Evolutionary conservation across 2,797 vertebrate species (phyloP).

Genomic region (Danionella dracula): DNA sequence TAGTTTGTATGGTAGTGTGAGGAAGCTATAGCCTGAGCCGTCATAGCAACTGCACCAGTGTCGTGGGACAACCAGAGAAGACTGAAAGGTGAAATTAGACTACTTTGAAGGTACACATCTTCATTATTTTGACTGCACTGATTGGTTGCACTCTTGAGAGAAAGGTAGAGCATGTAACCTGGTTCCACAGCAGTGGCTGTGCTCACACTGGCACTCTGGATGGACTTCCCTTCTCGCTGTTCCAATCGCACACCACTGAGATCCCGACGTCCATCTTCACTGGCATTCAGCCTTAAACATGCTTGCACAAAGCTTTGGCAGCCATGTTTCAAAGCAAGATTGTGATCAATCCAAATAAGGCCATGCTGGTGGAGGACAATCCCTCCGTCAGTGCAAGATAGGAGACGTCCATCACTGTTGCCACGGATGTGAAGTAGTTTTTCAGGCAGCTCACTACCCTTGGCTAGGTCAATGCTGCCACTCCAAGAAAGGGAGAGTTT

Average conservation of each 20-base stretch:
- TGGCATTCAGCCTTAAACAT: slow-evolving; percentile 74
- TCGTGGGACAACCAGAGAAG: slow-evolving; percentile 85
- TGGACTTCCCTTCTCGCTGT: slow-evolving; percentile 71
- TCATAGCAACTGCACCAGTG: slow-evolving; percentile 80
- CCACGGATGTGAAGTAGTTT: slow-evolving; percentile 72
- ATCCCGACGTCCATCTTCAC: slow-evolving; percentile 67
- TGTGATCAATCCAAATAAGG: slow-evolving; percentile 80
- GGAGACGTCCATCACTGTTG: slow-evolving; percentile 52
- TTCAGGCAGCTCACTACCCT: slow-evolving; percentile 62
- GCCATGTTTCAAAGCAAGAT: slow-evolving; percentile 76
- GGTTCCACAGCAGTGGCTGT: slow-evolving; percentile 75
- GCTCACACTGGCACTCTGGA: slow-evolving; percentile 76
- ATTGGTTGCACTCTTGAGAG: slow-evolving; percentile 73
- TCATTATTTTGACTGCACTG: slow-evolving; percentile 78
- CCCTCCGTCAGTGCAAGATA: slow-evolving; percentile 58
- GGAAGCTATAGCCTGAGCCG: slow-evolving; percentile 71
- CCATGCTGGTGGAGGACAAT: slow-evolving; percentile 76
- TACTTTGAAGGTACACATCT: slow-evolving; percentile 65
- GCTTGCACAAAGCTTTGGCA: slow-evolving; percentile 82
- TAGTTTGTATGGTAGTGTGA: slow-evolving; percentile 83
- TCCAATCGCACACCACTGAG: slow-evolving; percentile 74
- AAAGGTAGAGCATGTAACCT: slow-evolving; percentile 66
- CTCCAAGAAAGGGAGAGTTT: slow-evolving; percentile 77
- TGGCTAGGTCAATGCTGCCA: slow-evolving; percentile 61
- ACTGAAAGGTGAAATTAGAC: slow-evolving; percentile 64